Evolutionary conservation across 2,113 vertebrate genomes (phyloP).

Genomic region (Oreotrochilus melanogaster): DNA sequence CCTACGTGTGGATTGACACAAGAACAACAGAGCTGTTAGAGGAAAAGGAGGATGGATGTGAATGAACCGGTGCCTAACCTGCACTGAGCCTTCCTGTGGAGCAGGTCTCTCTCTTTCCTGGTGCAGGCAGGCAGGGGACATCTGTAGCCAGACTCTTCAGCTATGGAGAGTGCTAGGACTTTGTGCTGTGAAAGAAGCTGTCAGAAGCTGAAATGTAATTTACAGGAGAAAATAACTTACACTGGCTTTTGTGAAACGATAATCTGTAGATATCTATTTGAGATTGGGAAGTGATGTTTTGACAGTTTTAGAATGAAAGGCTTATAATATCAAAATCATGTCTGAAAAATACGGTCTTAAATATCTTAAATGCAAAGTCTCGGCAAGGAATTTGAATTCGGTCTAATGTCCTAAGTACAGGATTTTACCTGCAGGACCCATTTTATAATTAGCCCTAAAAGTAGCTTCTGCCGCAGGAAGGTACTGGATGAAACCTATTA

Average conservation of each 20-base stretch:
- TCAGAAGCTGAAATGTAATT: not conserved
- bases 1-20: not conserved
- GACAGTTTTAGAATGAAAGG: not conserved
- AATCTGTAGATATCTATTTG: not conserved
- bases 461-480: not conserved
- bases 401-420: not conserved
- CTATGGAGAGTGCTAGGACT: not conserved
- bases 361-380: not conserved
- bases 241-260: not conserved
- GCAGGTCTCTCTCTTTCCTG: not conserved
- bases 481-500: not conserved
- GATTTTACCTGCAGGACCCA: not conserved
- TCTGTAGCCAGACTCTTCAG: rapidly evolving
- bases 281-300: not conserved
- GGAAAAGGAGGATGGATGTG: not conserved
- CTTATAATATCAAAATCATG: not conserved
- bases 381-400: not conserved
- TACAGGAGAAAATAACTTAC: not conserved
- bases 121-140: rapidly evolving
- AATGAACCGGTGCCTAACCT: not conserved
- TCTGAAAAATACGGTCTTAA: not conserved
- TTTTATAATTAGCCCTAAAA: not conserved
- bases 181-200: not conserved
- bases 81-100: not conserved
- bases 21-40: not conserved